Evolutionary conservation across 1,140 invertebrate species (phyloP), one percentile per base, ranked within the genome.

Genomic region (Drosophila watanabei): DNA sequence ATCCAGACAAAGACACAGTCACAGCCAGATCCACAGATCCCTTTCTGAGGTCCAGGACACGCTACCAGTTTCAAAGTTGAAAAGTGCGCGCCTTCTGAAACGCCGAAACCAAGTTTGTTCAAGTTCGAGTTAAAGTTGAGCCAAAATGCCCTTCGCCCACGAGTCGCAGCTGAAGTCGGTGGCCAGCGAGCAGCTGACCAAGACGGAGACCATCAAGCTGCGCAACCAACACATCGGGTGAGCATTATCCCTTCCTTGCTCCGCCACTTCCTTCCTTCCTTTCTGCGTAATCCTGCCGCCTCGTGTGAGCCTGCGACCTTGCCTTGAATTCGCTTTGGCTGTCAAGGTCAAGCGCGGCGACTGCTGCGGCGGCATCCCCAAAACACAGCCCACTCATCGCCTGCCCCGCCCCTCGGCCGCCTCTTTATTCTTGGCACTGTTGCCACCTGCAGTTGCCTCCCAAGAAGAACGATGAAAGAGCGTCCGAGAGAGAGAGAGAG

Each of bases 181-280:
- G 35, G 79, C 70, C 52, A 90, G 63, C 66, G 96, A 97, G 91
- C 95, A 96, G 41, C 94, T 97, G 94, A 93, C 96, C 13, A 97
- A 97, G 93, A 94, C 94, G 45, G 96, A 97, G 83, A 98, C 97
- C 9, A 95, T 98, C 20, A 95, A 95, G 75, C 94, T 97, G 33
- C 94, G 97, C 14, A 95, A 97, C 82, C 95, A 96, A 85, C 95
- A 97, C 84, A 95, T 98, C 79, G 97, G 97, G 97, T 97, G 94
- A 96, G 95, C 68, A 30, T 51, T 30, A 58, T 48, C 24, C 37
- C n/a, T 28, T 4, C 18, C 45, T 20, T 28, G 28, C 30, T 24
- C 24, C 24, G 24, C 24, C 24, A 24, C 63, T 28, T 63, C 6
- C 1, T 6, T 30, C 11, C 11, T 33, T 32, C 35, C 35, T 18